Evolutionary conservation across 2,113 vertebrate species (phyloP).

Genomic region (Solenodon paradoxus): DNA sequence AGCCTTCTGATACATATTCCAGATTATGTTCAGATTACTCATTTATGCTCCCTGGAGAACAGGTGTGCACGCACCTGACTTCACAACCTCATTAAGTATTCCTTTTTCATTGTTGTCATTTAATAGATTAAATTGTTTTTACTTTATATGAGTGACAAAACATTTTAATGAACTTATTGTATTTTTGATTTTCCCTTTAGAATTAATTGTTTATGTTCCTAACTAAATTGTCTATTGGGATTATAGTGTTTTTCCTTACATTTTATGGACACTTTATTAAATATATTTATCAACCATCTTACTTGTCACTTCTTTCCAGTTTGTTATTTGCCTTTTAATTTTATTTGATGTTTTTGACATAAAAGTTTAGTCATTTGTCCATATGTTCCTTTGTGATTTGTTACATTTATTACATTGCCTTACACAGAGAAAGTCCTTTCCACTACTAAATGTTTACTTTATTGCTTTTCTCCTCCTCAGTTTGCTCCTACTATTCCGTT

Average conservation of each 20-base stretch:
- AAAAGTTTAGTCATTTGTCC: background rate
- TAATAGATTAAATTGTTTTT: background rate
- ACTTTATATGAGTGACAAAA: background rate
- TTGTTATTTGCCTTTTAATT: background rate
- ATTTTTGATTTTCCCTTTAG: background rate
- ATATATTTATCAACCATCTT: background rate
- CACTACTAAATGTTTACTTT: background rate
- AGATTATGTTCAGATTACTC: background rate
- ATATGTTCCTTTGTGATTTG: background rate
- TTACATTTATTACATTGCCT: background rate
- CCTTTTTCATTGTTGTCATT: background rate
- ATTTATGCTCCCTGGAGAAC: background rate
- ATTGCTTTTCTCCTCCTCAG: background rate
- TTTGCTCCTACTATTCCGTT: background rate
- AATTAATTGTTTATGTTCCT: background rate
- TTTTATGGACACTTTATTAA: background rate
- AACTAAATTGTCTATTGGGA: background rate
- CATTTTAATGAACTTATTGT: background rate
- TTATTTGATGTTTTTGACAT: background rate
- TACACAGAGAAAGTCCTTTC: background rate
- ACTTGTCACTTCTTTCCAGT: too few relatives aligned
- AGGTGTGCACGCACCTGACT: background rate
- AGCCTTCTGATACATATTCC: background rate
- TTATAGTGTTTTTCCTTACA: background rate
- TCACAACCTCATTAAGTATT: background rate